Evolutionary conservation across 2,797 vertebrate species (phyloP), one percentile per base, ranked within the genome.

Genomic region (Pseudochirops corinnae): DNA sequence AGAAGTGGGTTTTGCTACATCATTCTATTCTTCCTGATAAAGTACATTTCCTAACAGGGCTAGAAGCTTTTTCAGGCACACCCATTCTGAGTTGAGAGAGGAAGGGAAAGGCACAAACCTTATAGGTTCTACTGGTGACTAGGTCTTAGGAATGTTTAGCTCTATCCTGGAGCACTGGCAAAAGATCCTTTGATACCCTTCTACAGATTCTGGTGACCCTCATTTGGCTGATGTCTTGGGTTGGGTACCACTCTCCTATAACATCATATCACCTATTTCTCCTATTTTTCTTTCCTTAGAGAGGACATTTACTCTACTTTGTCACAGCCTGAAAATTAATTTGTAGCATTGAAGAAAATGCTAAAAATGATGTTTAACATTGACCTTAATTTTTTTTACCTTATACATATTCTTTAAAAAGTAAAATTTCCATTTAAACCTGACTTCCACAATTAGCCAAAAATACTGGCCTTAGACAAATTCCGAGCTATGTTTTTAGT

Each of bases 381-480:
- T 13, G 18, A 90, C 21, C 50, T 58, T 91, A 28, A 4, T 93
- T 93, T 92, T 50, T 90, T 87, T 90, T n/a, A 16, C 7, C 0
- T 29, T 87, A 0, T 74, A 29, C 91, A 58, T 67, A 58, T 82
- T 31, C 2, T 87, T 87, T 26, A 87, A 46, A 26, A 46, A 87
- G 39, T 46, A 26, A 87, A 87, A 46, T 87, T 87, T 87, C 39
- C 39, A 87, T 46, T 46, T 87, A 21, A 87, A 87, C 9, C 74
- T 87, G 39, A 87, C 74, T 9, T 21, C n/a, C 90, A 90, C 28
- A 91, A 91, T 91, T 39, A 74, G n/a, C n/a, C n/a, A 6, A 91
- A 26, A 95, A 93, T 62, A 74, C 28, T 52, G 31, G 21, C 67
- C 52, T 96, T 62, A 58, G 62, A 55, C 82, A 93, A 95, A 94